Percentiles rank a stretch among this genome's conserved stretches.
These are phyloP conservation scores for Narcine bancroftii DNA, from an alignment of 2,113 vertebrate genomes.

Conservation along the genomic window DNA sequence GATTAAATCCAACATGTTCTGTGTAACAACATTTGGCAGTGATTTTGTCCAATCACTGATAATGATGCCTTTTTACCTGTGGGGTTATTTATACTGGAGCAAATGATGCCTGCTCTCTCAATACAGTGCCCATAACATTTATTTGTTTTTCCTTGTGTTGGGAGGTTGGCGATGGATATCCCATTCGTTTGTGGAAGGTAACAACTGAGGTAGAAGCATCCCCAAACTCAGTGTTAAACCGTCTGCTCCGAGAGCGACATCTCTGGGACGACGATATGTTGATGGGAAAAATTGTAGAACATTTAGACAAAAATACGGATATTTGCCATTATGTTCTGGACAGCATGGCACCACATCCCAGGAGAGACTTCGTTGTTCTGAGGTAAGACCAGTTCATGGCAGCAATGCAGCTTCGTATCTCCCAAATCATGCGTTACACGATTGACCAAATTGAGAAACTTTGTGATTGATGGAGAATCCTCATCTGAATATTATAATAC, in stretches of 20 bases:
- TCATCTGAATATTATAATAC: neutral
- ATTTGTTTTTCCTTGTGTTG: neutral
- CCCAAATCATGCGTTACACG: neutral
- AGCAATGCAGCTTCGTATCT: neutral
- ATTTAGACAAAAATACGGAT: slow-evolving; percentile 64
- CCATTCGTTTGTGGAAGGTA: slow-evolving; percentile 67
- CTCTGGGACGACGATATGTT: slow-evolving; percentile 80
- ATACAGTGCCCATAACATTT: neutral
- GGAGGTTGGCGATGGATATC: slow-evolving; percentile 66
- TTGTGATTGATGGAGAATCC: too few relatives aligned
- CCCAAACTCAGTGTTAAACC: slow-evolving; percentile 59
- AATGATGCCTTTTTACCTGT: neutral
- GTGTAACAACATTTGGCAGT: neutral
- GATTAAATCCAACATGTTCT: too few relatives aligned
- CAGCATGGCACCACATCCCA: slow-evolving; percentile 75
- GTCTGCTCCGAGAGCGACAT: slow-evolving; percentile 68
- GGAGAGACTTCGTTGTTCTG: slow-evolving; percentile 67
- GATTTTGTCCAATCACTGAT: neutral
- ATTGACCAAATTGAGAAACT: neutral
- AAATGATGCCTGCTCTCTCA: neutral
- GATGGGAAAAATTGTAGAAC: slow-evolving; percentile 65
- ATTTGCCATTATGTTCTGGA: slow-evolving; percentile 70
- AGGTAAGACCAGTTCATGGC: slow-evolving; percentile 48
- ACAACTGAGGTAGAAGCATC: slow-evolving; percentile 65
- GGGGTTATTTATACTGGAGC: neutral